Conservation (phyloP, 2,888 invertebrate species). For the Rotaria sp. region DNA sequence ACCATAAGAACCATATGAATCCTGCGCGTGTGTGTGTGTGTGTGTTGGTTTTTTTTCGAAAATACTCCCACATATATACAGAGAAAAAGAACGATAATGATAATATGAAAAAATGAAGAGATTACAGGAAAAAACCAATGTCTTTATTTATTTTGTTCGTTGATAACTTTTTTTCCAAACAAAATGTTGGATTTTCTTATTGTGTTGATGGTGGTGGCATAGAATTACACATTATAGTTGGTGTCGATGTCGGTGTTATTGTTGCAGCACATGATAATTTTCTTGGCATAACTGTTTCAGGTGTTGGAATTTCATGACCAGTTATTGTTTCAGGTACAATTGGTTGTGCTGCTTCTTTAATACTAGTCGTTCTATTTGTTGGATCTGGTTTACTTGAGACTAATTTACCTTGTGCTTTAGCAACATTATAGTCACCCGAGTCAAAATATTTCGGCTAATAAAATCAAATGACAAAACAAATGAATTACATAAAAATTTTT, state of each 20-base stretch:
- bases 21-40: neutral
- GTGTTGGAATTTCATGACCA: slow-evolving; percentile 27
- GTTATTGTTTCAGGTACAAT: slow-evolving; percentile 19
- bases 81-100: neutral
- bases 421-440: slow-evolving; percentile 26
- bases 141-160: neutral
- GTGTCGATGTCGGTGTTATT: neutral
- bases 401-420: slow-evolving; percentile 12
- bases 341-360: neutral
- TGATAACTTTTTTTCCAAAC: neutral
- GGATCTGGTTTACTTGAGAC: neutral
- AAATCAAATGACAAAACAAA: neutral
- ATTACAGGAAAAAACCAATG: neutral
- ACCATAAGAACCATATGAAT: neutral
- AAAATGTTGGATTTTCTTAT: neutral
- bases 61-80: slow-evolving; percentile 15
- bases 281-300: slow-evolving; percentile 3
- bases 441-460: slow-evolving; percentile 26
- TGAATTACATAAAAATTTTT: too few relatives aligned
- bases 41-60: neutral
- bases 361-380: neutral
- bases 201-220: neutral
- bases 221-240: neutral
- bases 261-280: neutral
- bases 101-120: neutral